Conservation (phyloP, 1,140 invertebrate species). For the Brevipalpus yothersi region DNA sequence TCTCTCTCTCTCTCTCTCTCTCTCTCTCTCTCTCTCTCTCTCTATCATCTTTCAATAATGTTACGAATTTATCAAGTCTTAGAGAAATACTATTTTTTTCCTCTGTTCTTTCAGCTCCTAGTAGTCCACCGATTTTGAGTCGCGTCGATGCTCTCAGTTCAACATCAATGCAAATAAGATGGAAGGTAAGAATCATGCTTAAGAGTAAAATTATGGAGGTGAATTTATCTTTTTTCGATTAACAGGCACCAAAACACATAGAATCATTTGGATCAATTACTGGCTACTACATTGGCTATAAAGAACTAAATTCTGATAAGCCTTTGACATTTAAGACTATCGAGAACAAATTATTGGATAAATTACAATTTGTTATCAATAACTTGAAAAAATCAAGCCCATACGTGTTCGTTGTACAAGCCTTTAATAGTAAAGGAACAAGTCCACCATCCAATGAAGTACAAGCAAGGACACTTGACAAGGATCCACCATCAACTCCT, state of each 20-base stretch:
- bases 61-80: not conserved
- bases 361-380: not conserved
- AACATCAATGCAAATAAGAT: constrained; percentile 22
- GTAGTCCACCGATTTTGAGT: constrained; percentile 17
- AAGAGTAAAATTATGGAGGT: not conserved
- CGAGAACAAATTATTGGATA: constrained; percentile 10
- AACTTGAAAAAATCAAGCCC: constrained; percentile 5
- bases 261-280: constrained; percentile 16
- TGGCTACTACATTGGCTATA: constrained; percentile 20
- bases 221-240: not conserved
- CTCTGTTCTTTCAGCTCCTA: constrained; percentile 9
- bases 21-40: not conserved
- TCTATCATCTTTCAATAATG: not conserved
- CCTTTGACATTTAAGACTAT: constrained; percentile 14
- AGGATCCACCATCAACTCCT: constrained; percentile 13
- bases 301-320: constrained; percentile 1
- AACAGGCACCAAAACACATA: constrained; percentile 2
- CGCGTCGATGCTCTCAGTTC: constrained; percentile 19
- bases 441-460: constrained; percentile 60
- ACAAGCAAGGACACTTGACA: constrained; percentile 36
- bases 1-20: not conserved
- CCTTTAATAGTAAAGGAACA: constrained; percentile 67
- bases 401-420: constrained; percentile 37
- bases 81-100: not conserved
- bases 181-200: constrained; percentile 19